Conservation (phyloP, 2,888 invertebrate genomes). For the Aricia artaxerxes region DNA sequence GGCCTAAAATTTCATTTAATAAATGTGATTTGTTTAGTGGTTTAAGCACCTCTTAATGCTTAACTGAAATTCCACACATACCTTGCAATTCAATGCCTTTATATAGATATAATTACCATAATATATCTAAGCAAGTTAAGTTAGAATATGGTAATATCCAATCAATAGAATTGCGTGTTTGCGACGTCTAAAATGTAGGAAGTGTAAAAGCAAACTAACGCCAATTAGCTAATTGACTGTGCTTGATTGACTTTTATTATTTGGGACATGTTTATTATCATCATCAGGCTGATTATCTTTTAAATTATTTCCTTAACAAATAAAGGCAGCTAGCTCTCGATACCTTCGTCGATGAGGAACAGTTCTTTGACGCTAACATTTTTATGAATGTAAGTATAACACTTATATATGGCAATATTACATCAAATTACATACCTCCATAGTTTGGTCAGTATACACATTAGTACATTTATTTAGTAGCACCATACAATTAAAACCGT, state of each 20-base stretch:
- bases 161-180: slow-evolving; percentile 22
- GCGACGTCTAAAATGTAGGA: slow-evolving; percentile 25
- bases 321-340: too few relatives aligned
- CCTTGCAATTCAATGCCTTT: not conserved
- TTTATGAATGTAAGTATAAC: too few relatives aligned
- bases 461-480: not conserved
- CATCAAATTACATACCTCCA: not conserved
- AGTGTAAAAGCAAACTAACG: slow-evolving; percentile 2
- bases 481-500: not conserved
- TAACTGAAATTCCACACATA: not conserved
- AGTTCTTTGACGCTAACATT: too few relatives aligned
- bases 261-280: slow-evolving; percentile 2
- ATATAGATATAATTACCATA: not conserved
- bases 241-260: slow-evolving; percentile 14
- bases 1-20: not conserved
- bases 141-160: slow-evolving; percentile 5
- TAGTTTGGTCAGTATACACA: not conserved
- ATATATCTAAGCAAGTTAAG: not conserved
- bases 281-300: not conserved
- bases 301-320: too few relatives aligned
- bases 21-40: not conserved
- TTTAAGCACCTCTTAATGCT: not conserved
- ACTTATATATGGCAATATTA: too few relatives aligned
- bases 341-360: too few relatives aligned
- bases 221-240: slow-evolving; percentile 26